phyloP scores from a whole-genome alignment of 2,113 vertebrate genomes.

The Channa argus region DNA sequence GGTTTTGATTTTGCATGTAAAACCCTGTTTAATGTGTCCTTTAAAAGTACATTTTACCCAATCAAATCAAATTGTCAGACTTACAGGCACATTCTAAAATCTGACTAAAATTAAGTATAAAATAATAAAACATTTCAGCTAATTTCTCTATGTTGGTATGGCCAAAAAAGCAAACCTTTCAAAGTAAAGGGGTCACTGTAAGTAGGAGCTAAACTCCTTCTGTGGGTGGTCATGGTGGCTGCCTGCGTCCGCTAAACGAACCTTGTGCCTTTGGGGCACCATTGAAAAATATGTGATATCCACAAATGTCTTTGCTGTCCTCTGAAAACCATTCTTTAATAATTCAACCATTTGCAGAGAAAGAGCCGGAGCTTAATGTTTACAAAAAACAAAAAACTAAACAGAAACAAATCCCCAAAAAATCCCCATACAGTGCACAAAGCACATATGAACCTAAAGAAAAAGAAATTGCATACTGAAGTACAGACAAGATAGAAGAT shows the following conservation, averaged over 20 bases:
- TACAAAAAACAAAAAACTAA: neutral
- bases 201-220: constrained; percentile 37
- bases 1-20: too few species aligned
- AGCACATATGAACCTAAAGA: too few species aligned
- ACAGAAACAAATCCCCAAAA: too few species aligned
- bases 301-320: constrained; percentile 54
- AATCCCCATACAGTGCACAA: too few species aligned
- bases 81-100: neutral
- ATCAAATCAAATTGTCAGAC: neutral
- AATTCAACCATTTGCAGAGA: constrained; percentile 72
- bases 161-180: neutral
- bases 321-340: constrained; percentile 70
- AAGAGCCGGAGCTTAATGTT: constrained; percentile 8
- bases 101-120: too few species aligned
- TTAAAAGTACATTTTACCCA: too few species aligned
- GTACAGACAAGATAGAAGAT: too few species aligned
- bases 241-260: constrained; percentile 39
- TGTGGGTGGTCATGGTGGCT: constrained; percentile 40
- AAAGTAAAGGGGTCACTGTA: constrained; percentile 9
- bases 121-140: neutral
- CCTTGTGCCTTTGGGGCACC: constrained; percentile 56
- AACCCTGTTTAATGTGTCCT: too few species aligned
- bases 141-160: neutral
- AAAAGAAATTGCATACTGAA: too few species aligned
- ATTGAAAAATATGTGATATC: constrained; percentile 64